Conservation (phyloP, 1,140 invertebrate species). For the Lanistes nyassanus region DNA sequence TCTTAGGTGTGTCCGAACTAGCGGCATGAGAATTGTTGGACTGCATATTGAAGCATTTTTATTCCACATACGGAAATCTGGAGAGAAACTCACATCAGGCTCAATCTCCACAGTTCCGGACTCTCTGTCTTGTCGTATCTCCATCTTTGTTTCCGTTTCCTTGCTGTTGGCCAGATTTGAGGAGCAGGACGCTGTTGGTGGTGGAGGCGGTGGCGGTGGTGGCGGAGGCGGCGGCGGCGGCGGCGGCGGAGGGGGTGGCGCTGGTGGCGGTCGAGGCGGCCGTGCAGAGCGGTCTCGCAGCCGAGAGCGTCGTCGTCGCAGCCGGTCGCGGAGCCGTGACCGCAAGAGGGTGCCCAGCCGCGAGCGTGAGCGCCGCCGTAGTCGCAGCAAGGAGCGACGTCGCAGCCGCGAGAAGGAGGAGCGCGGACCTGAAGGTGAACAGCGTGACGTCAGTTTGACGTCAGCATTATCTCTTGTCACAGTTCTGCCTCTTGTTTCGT, state of each 20-base stretch:
- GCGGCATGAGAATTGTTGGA: too few species aligned
- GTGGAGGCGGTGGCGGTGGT: constrained; percentile 42
- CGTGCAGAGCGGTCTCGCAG: constrained; percentile 56
- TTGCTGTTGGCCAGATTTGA: constrained; percentile 48
- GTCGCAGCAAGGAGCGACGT: constrained; percentile 51
- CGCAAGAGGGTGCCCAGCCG: constrained; percentile 64
- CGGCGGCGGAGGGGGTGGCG: constrained; percentile 42
- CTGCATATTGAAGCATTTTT: too few species aligned
- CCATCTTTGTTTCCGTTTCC: constrained; percentile 10
- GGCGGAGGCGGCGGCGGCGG: constrained; percentile 56
- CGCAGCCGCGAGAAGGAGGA: constrained; percentile 50
- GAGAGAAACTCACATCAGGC: neutral
- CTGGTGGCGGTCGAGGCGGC: constrained; percentile 40
- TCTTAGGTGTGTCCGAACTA: too few species aligned
- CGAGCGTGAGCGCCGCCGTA: constrained; percentile 55
- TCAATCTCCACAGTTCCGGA: neutral
- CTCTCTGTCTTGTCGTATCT: constrained; percentile 4
- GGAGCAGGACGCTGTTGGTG: constrained; percentile 51
- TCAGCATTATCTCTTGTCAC: neutral
- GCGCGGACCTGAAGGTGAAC: constrained; percentile 47
- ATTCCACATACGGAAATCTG: neutral
- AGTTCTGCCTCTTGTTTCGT: neutral
- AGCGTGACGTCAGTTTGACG: constrained; percentile 12
- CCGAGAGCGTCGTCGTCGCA: constrained; percentile 48
- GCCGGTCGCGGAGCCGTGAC: constrained; percentile 51